Percentiles rank a stretch among this genome's conserved stretches.
Evolutionary conservation across 2,888 invertebrate species (phyloP).

Genomic region (Chrysina gloriosa): DNA sequence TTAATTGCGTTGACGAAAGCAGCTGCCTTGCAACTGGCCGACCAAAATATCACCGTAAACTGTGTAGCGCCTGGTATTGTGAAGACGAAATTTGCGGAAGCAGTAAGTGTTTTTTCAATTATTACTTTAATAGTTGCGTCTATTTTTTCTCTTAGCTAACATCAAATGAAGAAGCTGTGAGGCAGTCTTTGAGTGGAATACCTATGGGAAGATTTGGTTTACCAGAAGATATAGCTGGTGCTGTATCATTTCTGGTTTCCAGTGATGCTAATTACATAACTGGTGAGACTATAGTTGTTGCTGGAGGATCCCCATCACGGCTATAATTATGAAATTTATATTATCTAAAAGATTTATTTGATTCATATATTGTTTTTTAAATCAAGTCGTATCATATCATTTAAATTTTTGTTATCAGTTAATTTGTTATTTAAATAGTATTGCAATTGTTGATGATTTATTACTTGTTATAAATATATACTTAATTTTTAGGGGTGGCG

Average conservation of each 20-base stretch:
- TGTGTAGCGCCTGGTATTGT: slow-evolving; percentile 94
- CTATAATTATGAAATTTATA: slow-evolving; percentile 67
- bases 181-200: slow-evolving; percentile 61
- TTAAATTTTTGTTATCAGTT: too few species aligned
- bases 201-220: slow-evolving; percentile 69
- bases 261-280: slow-evolving; percentile 80
- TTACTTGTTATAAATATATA: too few species aligned
- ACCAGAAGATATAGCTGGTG: slow-evolving; percentile 72
- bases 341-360: too few species aligned
- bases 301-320: slow-evolving; percentile 74
- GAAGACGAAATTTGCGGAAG: slow-evolving; percentile 86
- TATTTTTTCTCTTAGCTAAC: slow-evolving; percentile 46
- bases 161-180: slow-evolving; percentile 40
- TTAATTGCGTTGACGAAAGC: slow-evolving; percentile 89
- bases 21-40: slow-evolving; percentile 79
- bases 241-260: slow-evolving; percentile 76
- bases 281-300: slow-evolving; percentile 75
- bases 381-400: too few species aligned
- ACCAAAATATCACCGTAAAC: slow-evolving; percentile 91
- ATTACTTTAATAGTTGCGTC: neutral
- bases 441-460: too few species aligned
- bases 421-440: too few species aligned
- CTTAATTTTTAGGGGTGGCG: too few species aligned
- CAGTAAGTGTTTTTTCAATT: slow-evolving; percentile 73
- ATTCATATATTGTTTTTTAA: too few species aligned